Base-by-base conservation (phyloP, 1,140 invertebrate species). In the Probaryconus sp. region DNA sequence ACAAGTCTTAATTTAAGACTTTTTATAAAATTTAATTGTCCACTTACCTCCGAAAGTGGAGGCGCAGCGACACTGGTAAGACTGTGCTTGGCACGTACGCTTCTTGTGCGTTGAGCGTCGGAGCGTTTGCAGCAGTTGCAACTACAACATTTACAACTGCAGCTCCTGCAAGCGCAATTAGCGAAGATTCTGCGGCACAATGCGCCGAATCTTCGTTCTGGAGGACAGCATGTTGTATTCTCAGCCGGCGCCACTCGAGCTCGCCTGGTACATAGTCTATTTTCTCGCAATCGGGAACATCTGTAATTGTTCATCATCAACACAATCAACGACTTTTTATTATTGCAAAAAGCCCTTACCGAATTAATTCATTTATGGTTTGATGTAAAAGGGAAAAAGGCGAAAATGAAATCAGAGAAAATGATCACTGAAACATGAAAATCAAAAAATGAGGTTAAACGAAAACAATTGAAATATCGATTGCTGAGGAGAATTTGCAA, bases 71-170 rank as follows among this genome's bases (percentile, higher is more conserved):
- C 82, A 61, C 86, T 88, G 28, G 85, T 87, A 63, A 88, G 75
- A 78, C 87, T 87, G 77, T 85, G 85, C 81, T 87, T 88, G 78
- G 85, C 82, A 80, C 83, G 82, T 78, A 83, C 76, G 17, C 76
- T 83, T 73, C 60, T 83, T 67, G 67, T 77, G 61, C 79, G 82
- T 74, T 83, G 78, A 21, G 68, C 58, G 2, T 76, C 69, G 3
- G 60, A 63, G 11, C 75, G 69, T 20, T 75, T 81, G 45, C 81
- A 81, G 13, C 53, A 77, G 14, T 60, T 76, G 7, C 50, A 55
- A 60, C 56, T 56, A 24, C 78, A 82, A 65, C 37, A 24, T 17
- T 67, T 72, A 10, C 38, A 61, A 37, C 40, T 60, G 31, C 77
- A 81, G 50, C 45, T 55, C 10, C 45, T 65, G 13, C 76, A 78